Base-by-base conservation (phyloP, 1,140 invertebrate genomes). In the Cydia fagiglandana region DNA sequence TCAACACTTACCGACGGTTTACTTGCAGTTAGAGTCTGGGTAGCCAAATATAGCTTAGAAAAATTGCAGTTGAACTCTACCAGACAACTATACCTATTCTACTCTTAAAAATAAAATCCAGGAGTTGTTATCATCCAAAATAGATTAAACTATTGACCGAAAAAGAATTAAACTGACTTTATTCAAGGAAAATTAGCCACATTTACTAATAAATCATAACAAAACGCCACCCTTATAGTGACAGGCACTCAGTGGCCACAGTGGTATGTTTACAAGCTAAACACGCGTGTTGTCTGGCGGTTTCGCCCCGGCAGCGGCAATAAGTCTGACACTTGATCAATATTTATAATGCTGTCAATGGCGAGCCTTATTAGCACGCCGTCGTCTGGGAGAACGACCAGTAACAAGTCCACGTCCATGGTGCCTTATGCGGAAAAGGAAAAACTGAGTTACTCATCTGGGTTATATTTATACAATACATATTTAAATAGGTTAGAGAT, bases 301-400 rank as follows among this genome's bases (percentile, higher is more conserved):
- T 5, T 6, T 6, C 28, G 28, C 2, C 61, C 20, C 61, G 24
- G 1, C n/a, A n/a, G 24, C 6, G 64, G 28, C 64, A 68, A 34
- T 68, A 15, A 68, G 64, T 68, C 64, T 30, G 64, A 68, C 64
- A 68, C 64, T 68, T 38, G 64, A 68, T 68, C 64, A 68, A 68
- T 68, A 68, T 68, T 68, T 68, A 68, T 61, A 24, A 9, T 61
- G 56, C 56, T 61, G 56, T 61, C 56, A 61, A n/a, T 24, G 20
- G 56, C 13, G 64, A 64, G 64, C 9, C 12, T 38, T 68, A 34
- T 68, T 30, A 68, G 64, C 10, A 2, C 7, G 28, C 28, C 30
- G n/a, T 9, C 30, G 24, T 30, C 56, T 10, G 50, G n/a, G 15
- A 7, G 1, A 47, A 15, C 45, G 45, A 47, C 12, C 15, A 4